These are phyloP conservation scores for Dolichopus griseipennis DNA, from an alignment of 2,888 invertebrate species.

Conservation along the genomic window DNA sequence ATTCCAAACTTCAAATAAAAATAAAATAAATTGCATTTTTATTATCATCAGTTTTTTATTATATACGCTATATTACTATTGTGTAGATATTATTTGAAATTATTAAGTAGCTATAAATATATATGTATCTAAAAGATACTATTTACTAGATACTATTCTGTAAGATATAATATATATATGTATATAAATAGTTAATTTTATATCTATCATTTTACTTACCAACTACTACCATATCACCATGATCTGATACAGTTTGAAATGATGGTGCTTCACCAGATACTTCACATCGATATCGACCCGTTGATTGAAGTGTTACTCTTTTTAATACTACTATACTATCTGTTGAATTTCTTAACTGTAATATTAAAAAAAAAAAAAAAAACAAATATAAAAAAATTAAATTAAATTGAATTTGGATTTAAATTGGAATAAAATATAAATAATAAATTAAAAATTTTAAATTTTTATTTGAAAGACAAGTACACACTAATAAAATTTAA, in stretches of 20 bases:
- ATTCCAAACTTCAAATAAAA: no score
- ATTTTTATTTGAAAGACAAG: no score
- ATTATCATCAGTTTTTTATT: no score
- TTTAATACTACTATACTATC: conserved; percentile 57
- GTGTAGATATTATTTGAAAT: no score
- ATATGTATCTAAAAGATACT: neutral
- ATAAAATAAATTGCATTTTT: no score
- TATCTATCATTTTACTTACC: conserved; percentile 54
- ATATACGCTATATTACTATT: no score
- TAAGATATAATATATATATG: neutral
- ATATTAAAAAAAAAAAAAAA: conserved; percentile 16
- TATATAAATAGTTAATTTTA: conserved; percentile 12
- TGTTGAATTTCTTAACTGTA: conserved; percentile 55
- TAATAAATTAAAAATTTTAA: no score
- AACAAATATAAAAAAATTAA: neutral
- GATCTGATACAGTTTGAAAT: conserved; percentile 66
- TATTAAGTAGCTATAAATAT: no score
- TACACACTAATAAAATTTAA: no score
- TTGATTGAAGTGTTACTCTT: conserved; percentile 59
- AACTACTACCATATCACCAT: conserved; percentile 64
- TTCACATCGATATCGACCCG: conserved; percentile 68
- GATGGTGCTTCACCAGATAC: conserved; percentile 70
- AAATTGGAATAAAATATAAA: no score
- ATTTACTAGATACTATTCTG: neutral
- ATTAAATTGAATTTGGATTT: no score